A percentile compares a stretch with the other conserved stretches of the same genome.
Conservation (phyloP, 2,888 invertebrate genomes). For the Diarsia brunnea region DNA sequence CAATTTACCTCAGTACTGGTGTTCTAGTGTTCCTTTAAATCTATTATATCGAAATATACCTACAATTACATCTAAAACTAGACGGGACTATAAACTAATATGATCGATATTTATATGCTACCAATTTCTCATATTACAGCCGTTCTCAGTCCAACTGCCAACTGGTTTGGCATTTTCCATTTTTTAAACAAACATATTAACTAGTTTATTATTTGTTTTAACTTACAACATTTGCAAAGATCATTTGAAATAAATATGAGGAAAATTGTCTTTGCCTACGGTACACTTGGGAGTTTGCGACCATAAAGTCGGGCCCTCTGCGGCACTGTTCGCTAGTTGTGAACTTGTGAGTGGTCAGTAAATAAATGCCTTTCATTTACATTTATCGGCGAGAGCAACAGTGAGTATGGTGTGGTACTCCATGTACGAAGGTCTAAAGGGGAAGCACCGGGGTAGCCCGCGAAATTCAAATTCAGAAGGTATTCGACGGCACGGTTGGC, state of each 20-base stretch:
- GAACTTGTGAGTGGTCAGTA: not conserved
- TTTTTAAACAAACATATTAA: constrained; percentile 59
- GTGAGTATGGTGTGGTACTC: not conserved
- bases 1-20: constrained; percentile 74
- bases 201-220: constrained; percentile 47
- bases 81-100: constrained; percentile 64
- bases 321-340: too few species aligned
- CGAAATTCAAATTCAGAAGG: too few species aligned
- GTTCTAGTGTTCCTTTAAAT: constrained; percentile 70
- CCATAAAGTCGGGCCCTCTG: too few species aligned
- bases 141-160: constrained; percentile 83
- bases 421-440: not conserved
- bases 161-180: constrained; percentile 72
- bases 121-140: constrained; percentile 75
- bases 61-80: constrained; percentile 69
- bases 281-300: not conserved
- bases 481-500: too few species aligned
- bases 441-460: too few species aligned
- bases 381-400: not conserved
- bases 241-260: too few species aligned
- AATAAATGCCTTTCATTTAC: not conserved
- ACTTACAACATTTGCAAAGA: not conserved
- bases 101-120: constrained; percentile 60
- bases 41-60: constrained; percentile 68
- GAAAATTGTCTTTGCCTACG: not conserved